Evolutionary conservation across 2,113 vertebrate species (phyloP).

Genomic region (Rhombomys opimus): DNA sequence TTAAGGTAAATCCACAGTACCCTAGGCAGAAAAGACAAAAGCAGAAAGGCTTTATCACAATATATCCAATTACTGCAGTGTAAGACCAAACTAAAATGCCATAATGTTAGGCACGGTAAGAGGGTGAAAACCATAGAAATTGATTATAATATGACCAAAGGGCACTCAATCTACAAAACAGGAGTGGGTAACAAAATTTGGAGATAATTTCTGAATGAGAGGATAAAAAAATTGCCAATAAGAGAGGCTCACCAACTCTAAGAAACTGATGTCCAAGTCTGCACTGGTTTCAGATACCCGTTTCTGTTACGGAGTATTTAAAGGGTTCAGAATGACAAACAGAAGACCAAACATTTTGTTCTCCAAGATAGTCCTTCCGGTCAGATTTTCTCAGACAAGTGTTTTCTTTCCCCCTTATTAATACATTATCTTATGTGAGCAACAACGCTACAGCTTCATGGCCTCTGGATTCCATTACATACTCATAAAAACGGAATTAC

Average conservation of each 20-base stretch:
- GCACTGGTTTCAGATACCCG: not conserved
- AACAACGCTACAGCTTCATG: slow-evolving; percentile 10
- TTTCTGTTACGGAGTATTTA: not conserved
- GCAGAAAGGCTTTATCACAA: not conserved
- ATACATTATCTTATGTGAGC: not conserved
- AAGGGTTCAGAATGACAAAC: not conserved
- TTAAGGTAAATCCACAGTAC: not conserved
- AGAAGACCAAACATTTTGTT: not conserved
- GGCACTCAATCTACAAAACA: not conserved
- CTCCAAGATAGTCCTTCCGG: slow-evolving; percentile 20
- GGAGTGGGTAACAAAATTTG: slow-evolving; percentile 29
- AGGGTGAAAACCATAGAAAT: not conserved
- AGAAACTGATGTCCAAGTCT: not conserved
- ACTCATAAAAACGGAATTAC: not conserved
- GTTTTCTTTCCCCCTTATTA: not conserved
- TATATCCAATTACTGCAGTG: not conserved
- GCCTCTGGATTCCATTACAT: not conserved
- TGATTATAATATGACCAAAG: not conserved
- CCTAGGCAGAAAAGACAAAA: slow-evolving; percentile 25
- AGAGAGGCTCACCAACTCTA: not conserved
- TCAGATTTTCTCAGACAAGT: slow-evolving; percentile 14
- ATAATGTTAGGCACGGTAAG: not conserved
- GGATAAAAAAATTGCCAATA: not conserved
- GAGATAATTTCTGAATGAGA: slow-evolving; percentile 35
- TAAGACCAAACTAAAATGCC: slow-evolving; percentile 2